phyloP scores from a whole-genome alignment of 2,888 invertebrate genomes.

The Hyalella azteca region DNA sequence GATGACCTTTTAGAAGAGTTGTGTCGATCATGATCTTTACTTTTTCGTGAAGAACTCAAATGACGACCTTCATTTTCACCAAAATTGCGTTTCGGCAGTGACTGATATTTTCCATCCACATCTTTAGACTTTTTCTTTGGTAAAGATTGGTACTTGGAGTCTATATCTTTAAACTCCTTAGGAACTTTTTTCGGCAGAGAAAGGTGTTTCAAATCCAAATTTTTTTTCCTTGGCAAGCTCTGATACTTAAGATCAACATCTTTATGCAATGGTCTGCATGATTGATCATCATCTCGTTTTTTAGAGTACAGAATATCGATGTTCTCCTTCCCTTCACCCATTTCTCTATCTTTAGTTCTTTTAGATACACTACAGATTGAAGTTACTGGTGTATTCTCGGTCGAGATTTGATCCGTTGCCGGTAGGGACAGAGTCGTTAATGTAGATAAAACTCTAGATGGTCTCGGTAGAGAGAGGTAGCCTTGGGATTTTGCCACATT shows the following conservation, averaged over 20 bases:
- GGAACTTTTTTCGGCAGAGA: constrained; percentile 40
- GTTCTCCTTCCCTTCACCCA: constrained; percentile 35
- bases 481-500: constrained; percentile 37
- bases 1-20: constrained; percentile 31
- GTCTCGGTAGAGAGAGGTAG: constrained; percentile 38
- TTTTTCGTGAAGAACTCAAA: constrained; percentile 7
- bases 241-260: constrained; percentile 44
- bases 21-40: constrained; percentile 27
- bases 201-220: constrained; percentile 30
- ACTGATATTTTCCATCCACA: constrained; percentile 50
- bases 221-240: constrained; percentile 43
- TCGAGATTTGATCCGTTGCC: not conserved
- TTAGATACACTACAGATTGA: not conserved
- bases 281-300: constrained; percentile 39
- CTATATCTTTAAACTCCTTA: constrained; percentile 42
- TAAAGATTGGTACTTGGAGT: constrained; percentile 48
- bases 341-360: constrained; percentile 16
- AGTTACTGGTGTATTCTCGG: not conserved
- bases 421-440: constrained; percentile 13
- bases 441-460: constrained; percentile 23
- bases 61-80: constrained; percentile 36
- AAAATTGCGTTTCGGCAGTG: constrained; percentile 40
- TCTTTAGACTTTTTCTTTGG: constrained; percentile 44
- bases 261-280: constrained; percentile 37
- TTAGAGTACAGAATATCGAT: constrained; percentile 20